Base-by-base conservation (phyloP, 2,113 vertebrate species). In the Buteo buteo region DNA sequence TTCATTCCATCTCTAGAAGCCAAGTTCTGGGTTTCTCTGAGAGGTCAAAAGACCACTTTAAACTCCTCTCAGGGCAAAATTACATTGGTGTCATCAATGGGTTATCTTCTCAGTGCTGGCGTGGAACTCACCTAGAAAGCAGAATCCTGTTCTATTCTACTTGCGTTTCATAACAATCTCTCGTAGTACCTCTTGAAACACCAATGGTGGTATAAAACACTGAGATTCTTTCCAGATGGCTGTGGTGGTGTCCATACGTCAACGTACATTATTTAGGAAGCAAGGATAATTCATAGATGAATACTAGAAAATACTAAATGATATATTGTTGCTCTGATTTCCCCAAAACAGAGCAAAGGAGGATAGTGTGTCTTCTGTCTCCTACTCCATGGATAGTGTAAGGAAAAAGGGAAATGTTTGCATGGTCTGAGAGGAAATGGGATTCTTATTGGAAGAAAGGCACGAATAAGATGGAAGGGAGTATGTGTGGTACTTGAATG, bases 401-500 rank as follows among this genome's bases (percentile, higher is more conserved):
- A 38, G 22, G 55, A 74, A 82, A 38, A 65, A 31, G 19, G 73
- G 54, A 82, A 36, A 52, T 31, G 10, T 67, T 83, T 86, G 19
- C 22, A 17, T 7, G 24, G 29, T n/a, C 42, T 58, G 49, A 45
- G 82, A 66, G 71, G 71, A 95, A 94, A 40, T 26, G 2, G 5
- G 21, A 42, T 81, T 94, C 64, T 84, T 74, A 19, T 1, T 45
- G 16, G 79, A 44, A 62, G 49, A 59, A 78, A 76, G 31, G 24
- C 65, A 71, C n/a, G 49, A 88, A 28, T 74, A 78, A 95, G 85
- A 67, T 92, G 72, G 81, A 90, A 86, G 29, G 32, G 45, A 36
- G 16, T 21, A 22, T 44, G 55, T 38, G 45, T 49, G 31, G 50
- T 36, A 16, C 11, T 81, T 83, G 7, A 74, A 22, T 28, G 52